Base-by-base conservation (phyloP, 2,888 invertebrate species). In the Eledone cirrhosa region DNA sequence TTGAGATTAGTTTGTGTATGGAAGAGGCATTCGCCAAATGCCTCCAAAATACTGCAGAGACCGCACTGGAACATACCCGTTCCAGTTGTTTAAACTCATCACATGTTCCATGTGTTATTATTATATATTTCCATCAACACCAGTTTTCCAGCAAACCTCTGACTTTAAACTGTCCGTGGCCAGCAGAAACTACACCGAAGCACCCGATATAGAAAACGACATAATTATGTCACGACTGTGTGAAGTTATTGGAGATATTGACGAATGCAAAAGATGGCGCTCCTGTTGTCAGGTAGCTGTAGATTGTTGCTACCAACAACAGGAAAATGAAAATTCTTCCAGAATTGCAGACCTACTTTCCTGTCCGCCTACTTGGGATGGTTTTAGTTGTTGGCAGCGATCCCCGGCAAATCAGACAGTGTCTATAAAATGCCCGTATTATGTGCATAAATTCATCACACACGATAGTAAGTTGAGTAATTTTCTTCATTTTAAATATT, bases 331-430 rank as follows among this genome's bases (percentile, higher is more conserved):
- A 31, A 27, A 48, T 48, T n/a, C 27, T 22, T 22, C 53, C 27
- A 19, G 63, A 16, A 13, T 19, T 27, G 67, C 16, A n/a, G 33
- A 53, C 16, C 8, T 41, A 8, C 41, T 41, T 41, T 27, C 67
- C 63, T 87, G 87, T 75, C 86, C 86, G 0, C 77, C 84, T 14
- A 87, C 86, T 1, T 87, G 87, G 87, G 87, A 87, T 76, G 87
- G 87, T 0, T 86, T 82, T 81, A 83, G 84, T 0, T 87, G 87
- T 77, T 86, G 86, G 81, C 82, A 82, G 16, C 84, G 84, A 48
- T 83, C 86, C 0, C 47, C 41, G 7, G 79, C 84, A 0, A 84
- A 84, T 16, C 91, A 92, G 19, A 80, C 29, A 13, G 82, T 80
- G 0, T 76, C 75, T n/a, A 80, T 81, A 11, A 63, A 75, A 22